Percentiles rank a stretch among this genome's conserved stretches.
Conservation (phyloP, 2,113 vertebrate genomes). For the Podilymbus podiceps region DNA sequence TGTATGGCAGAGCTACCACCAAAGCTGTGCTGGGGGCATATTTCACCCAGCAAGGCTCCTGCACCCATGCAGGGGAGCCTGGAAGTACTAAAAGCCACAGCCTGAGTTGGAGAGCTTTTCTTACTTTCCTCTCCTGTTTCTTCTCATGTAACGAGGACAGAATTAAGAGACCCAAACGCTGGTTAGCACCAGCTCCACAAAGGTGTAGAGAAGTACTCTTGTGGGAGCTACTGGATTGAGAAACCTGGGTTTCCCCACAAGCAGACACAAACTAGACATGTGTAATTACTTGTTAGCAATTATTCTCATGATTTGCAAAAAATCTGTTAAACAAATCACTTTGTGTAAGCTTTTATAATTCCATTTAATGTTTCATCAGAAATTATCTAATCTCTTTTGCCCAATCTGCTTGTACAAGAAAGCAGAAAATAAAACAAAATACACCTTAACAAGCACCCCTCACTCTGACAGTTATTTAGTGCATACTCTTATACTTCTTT, state of each 20-base stretch:
- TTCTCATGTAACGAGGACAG: not conserved
- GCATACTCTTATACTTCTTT: not conserved
- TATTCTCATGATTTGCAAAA: not conserved
- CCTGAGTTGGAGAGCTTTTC: not conserved
- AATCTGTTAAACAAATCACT: not conserved
- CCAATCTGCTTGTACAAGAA: not conserved
- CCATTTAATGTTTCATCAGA: not conserved
- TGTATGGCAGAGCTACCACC: not conserved
- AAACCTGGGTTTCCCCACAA: not conserved
- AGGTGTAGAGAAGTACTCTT: not conserved
- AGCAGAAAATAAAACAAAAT: not conserved
- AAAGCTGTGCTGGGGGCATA: not conserved
- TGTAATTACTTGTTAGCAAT: not conserved
- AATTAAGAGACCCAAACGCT: not conserved
- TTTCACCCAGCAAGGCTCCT: not conserved
- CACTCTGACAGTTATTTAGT: not conserved
- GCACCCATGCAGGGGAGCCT: not conserved
- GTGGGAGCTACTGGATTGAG: not conserved
- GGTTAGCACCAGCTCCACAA: not conserved
- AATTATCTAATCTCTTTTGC: not conserved
- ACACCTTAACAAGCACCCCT: not conserved
- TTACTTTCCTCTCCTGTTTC: not conserved
- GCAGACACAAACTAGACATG: not conserved
- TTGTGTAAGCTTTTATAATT: not conserved
- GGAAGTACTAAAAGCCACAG: not conserved